Evolutionary conservation across 1,140 invertebrate genomes (phyloP), one percentile per base, ranked within the genome.

Genomic region (Apis florea): DNA sequence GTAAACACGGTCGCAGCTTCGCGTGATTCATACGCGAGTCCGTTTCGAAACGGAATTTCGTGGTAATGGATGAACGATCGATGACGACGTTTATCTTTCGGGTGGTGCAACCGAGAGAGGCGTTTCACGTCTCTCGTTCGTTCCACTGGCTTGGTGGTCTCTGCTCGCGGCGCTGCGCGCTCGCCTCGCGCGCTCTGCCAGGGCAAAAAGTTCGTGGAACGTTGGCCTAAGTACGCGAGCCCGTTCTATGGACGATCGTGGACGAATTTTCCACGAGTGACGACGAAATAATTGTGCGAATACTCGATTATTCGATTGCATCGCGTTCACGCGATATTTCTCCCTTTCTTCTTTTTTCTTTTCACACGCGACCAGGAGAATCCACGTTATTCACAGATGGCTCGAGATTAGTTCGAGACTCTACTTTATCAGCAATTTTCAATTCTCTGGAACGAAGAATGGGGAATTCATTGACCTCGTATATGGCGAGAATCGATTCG

Each of bases 391-490:
- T 40, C 31, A 6, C 6, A 40, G 31, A 40, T 40, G n/a, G n/a
- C 31, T 40, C 4, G 31, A 3, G n/a, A n/a, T n/a, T n/a, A n/a
- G n/a, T n/a, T 40, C 31, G 31, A 31, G 31, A 40, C 6, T 6
- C 4, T 0, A 3, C 4, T 6, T 40, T 40, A 40, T 40, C 31
- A 0, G 47, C 78, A 31, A 82, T 82, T 85, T 78, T 74, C 31
- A 31, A 31, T 31, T 31, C 2, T 0, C 49, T 66, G 66, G 70
- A 51, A 56, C 67, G 79, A 40, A 40, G 85, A 82, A 72, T 68
- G 17, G 77, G 49, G 68, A 75, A 87, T 87, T 83, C 85, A 78
- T 86, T 87, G 84, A 87, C 84, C 85, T 83, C 82, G 72, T 26
- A 40, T 40, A 40, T 6, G 31, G 82, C 76, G n/a, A 69, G 86